Evolutionary conservation across 1,140 invertebrate species (phyloP).

Genomic region (Platyscapa corneri): DNA sequence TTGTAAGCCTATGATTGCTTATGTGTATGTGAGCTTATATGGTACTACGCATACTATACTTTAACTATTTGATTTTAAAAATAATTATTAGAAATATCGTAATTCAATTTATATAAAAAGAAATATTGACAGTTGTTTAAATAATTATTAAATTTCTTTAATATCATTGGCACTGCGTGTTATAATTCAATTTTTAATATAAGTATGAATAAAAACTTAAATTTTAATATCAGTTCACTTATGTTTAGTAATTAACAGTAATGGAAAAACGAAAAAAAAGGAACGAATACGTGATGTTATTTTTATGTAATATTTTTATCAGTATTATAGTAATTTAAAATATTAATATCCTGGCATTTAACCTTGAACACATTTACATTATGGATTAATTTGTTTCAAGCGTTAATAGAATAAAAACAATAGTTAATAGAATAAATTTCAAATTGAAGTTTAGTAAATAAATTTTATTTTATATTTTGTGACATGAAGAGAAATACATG

Average conservation of each 20-base stretch:
- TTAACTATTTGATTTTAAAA: too few species aligned
- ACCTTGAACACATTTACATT: not conserved
- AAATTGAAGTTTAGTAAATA: not conserved
- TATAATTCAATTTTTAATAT: not conserved
- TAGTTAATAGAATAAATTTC: too few species aligned
- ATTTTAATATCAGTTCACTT: not conserved
- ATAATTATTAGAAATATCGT: too few species aligned
- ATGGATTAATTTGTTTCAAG: not conserved
- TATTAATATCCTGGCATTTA: not conserved
- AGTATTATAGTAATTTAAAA: not conserved
- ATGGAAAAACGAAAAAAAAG: not conserved
- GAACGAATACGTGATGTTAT: not conserved
- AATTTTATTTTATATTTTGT: not conserved
- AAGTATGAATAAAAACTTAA: not conserved
- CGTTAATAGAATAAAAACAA: too few species aligned
- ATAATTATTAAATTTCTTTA: too few species aligned
- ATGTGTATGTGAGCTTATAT: too few species aligned
- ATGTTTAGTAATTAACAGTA: not conserved
- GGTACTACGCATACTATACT: too few species aligned
- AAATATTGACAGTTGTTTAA: too few species aligned
- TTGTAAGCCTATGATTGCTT: too few species aligned
- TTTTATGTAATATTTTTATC: not conserved
- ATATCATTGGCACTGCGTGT: not conserved
- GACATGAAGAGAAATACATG: conserved; percentile 1
- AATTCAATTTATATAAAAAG: too few species aligned